Conservation (phyloP, 2,797 vertebrate species). For the Danio choprae region DNA sequence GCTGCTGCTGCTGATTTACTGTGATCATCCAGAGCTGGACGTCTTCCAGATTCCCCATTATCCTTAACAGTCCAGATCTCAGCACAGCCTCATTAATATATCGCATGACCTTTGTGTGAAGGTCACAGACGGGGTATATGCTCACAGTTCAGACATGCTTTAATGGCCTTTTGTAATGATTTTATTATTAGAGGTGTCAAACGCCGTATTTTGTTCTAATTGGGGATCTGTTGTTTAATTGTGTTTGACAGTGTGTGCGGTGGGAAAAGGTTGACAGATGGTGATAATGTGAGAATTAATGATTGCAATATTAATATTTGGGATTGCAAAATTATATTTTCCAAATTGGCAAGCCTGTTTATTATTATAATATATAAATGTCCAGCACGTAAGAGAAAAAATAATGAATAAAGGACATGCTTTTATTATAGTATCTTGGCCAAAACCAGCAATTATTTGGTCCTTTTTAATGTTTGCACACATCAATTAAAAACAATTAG, state of each 20-base stretch:
- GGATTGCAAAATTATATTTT: background rate
- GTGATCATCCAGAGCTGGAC: conserved; percentile 24
- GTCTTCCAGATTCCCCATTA: conserved; percentile 41
- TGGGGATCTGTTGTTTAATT: background rate
- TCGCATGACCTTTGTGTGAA: conserved; percentile 36
- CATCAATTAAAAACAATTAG: too few species aligned
- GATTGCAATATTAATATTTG: background rate
- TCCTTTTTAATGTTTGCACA: too few species aligned
- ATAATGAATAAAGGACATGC: too few species aligned
- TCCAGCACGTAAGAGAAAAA: too few species aligned
- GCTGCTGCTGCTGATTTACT: conserved; percentile 13
- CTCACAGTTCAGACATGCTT: background rate
- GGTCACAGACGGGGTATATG: conserved; percentile 26
- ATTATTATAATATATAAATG: too few species aligned
- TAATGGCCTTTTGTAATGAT: conserved; percentile 17
- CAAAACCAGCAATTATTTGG: too few species aligned
- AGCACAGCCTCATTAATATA: conserved; percentile 39
- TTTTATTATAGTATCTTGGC: too few species aligned
- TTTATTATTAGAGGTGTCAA: conserved; percentile 24
- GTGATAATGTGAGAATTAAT: background rate
- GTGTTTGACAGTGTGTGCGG: background rate
- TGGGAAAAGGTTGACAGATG: background rate
- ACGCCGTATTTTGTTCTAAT: background rate
- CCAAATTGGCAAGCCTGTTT: background rate
- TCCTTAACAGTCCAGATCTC: conserved; percentile 35